Evolutionary conservation across 2,888 invertebrate species (phyloP), one percentile per base, ranked within the genome.

Genomic region (Pinctada fucata): DNA sequence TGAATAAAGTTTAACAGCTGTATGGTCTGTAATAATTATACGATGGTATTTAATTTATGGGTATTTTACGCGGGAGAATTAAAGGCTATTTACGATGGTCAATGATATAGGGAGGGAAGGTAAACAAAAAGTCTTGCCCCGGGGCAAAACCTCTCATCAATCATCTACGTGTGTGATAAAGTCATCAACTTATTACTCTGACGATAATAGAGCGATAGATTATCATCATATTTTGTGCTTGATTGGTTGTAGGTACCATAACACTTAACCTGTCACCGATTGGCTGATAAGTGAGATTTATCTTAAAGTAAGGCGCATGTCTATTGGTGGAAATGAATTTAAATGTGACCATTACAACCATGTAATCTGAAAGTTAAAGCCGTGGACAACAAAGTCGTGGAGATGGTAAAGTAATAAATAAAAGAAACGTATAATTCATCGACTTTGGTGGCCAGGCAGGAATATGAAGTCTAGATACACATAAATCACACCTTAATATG

Each of bases 251-350:
- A 13, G 68, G 68, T 47, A 65, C 68, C 48, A 68, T 68, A 68
- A 68, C 68, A 68, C 68, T 68, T 68, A 68, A 68, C 68, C 13
- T 48, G 68, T 31, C 68, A 68, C 47, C 47, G 48, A 68, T 68
- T 68, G 68, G 68, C 3, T 68, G 48, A 68, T 68, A 68, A 68
- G 45, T 48, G 47, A 68, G 10, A 68, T 48, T 8, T 68, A 6
- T 8, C 31, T 6, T 68, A 45, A 5, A 45, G 47, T 47, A 45
- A 10, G 8, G 58, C 58, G 6, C 58, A 13, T 58, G 58, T 58
- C 58, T 6, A 68, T 68, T 68, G 68, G 68, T 68, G 45, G 13
- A 31, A 68, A 68, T 68, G 47, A 8, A n/a, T 45, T 58, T 58
- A 58, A 58, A 58, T 6, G 58, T 58, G 31, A 31, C 31, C 31